Conservation (phyloP, 1,140 invertebrate species). For the Monochamus saltuarius region DNA sequence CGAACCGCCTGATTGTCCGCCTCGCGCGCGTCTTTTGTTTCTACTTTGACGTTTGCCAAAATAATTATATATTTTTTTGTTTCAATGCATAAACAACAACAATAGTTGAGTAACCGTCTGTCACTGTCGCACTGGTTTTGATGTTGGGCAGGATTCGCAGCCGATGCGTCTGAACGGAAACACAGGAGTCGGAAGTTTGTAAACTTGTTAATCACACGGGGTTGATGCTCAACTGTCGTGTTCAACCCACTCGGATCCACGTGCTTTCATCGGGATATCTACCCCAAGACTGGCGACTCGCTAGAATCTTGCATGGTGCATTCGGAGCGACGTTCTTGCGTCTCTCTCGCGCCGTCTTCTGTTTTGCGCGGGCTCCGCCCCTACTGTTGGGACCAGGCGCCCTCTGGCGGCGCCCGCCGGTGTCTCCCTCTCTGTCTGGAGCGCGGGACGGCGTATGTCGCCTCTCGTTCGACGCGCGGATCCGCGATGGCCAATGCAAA, state of each 20-base stretch:
- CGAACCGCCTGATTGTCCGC: no score
- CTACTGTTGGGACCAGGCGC: constrained; percentile 47
- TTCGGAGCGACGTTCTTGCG: constrained; percentile 31
- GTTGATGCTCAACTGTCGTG: constrained; percentile 11
- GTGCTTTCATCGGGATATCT: constrained; percentile 46
- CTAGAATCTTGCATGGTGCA: constrained; percentile 41
- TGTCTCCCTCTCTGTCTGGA: constrained; percentile 11
- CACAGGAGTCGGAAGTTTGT: constrained; percentile 20
- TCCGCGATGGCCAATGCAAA: constrained; percentile 42
- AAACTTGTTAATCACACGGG: constrained; percentile 18
- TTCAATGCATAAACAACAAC: no score
- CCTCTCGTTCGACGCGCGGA: constrained; percentile 33
- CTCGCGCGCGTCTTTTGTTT: no score
- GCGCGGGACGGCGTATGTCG: constrained; percentile 10
- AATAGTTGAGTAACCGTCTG: no score
- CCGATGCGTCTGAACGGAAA: constrained; percentile 6
- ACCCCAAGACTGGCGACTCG: constrained; percentile 49
- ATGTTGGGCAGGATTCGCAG: background rate
- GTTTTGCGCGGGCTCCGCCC: constrained; percentile 46
- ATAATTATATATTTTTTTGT: no score
- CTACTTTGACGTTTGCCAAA: no score
- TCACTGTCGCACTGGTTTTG: background rate
- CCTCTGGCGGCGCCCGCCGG: constrained; percentile 35
- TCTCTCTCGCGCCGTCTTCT: constrained; percentile 38
- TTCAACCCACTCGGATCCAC: constrained; percentile 26